Conservation (phyloP, 1,140 invertebrate genomes). For the Halictus rubicundus region DNA sequence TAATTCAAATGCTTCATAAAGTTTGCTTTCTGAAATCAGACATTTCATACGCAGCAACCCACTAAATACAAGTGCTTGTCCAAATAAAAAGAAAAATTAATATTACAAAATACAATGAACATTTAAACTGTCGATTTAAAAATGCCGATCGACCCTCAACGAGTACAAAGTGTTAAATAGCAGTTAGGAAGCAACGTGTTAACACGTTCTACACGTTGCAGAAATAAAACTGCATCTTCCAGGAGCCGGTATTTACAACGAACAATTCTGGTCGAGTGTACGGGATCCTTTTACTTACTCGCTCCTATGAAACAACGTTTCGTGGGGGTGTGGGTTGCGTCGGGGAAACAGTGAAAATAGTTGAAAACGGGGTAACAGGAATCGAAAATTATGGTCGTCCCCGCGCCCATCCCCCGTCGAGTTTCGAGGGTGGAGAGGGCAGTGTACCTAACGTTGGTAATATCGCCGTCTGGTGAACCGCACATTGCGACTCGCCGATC, state of each 20-base stretch:
- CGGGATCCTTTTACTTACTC: background rate
- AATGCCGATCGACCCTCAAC: no score
- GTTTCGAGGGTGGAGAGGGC: background rate
- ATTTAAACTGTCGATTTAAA: no score
- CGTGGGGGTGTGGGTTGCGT: no score
- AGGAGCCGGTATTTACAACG: background rate
- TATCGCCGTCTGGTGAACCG: slow-evolving; percentile 61
- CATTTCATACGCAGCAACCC: no score
- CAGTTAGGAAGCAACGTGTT: no score
- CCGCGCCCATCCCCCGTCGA: background rate
- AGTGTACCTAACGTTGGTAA: slow-evolving; percentile 54
- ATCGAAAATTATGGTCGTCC: slow-evolving; percentile 34
- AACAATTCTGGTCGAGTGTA: background rate
- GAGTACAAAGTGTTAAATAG: no score
- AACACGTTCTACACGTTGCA: no score
- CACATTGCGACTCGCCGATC: slow-evolving; percentile 44
- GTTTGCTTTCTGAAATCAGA: no score
- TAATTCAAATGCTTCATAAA: no score
- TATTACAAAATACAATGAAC: no score
- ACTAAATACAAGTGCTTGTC: no score
- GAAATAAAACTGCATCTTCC: background rate
- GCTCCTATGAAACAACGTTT: background rate
- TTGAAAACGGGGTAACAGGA: slow-evolving; percentile 23
- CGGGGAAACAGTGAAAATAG: slow-evolving; percentile 18
- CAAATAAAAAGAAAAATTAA: no score